These are phyloP conservation scores for Eptesicus fuscus DNA, from an alignment of 2,113 vertebrate species.

Conservation along the genomic window DNA sequence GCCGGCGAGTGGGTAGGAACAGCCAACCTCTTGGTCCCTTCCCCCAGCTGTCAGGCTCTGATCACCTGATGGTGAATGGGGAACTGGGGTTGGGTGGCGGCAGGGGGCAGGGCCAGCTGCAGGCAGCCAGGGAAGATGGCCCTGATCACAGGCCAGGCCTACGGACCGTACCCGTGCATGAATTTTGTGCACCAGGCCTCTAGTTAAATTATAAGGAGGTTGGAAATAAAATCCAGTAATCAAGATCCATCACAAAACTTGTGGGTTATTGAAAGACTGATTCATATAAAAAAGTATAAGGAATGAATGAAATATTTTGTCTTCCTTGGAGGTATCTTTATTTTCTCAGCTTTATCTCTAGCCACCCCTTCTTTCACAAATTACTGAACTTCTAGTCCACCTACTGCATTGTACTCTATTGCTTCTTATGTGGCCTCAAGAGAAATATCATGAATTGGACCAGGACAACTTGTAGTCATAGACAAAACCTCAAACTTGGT, in stretches of 20 bases:
- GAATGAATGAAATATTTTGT: conserved; percentile 23
- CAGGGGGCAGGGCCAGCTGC: no score
- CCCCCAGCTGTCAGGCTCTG: no score
- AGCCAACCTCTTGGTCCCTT: no score
- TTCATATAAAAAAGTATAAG: not conserved
- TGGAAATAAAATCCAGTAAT: conserved; percentile 25
- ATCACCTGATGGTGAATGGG: no score
- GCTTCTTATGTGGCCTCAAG: not conserved
- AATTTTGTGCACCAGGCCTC: no score
- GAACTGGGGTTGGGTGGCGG: no score
- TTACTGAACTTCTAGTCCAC: not conserved
- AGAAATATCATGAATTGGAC: conserved; percentile 11
- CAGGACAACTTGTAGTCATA: not conserved
- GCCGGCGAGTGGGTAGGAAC: no score
- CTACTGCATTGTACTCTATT: not conserved
- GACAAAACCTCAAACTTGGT: conserved; percentile 8
- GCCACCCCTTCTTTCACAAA: not conserved
- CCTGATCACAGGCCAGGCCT: no score
- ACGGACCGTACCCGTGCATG: no score
- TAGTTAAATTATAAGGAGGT: not conserved
- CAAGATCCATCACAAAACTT: not conserved
- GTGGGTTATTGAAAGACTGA: not conserved
- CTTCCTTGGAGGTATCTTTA: not conserved
- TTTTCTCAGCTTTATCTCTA: not conserved
- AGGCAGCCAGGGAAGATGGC: no score